Conservation (phyloP, 2,888 invertebrate species). For the Limnephilus auricula region DNA sequence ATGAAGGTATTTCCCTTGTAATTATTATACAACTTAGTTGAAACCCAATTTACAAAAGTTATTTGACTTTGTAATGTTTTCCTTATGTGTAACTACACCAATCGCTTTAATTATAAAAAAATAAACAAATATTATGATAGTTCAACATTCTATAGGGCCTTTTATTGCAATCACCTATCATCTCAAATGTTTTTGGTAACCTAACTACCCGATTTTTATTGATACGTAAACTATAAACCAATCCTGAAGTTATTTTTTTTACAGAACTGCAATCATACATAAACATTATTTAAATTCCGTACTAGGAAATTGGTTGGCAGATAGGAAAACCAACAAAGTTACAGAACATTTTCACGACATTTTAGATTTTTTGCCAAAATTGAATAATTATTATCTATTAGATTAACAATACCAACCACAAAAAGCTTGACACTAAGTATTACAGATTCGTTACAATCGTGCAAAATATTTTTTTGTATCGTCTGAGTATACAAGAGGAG, state of each 20-base stretch:
- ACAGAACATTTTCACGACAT: background rate
- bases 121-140: background rate
- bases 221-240: background rate
- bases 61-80: background rate
- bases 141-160: too few species aligned
- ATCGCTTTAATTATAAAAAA: background rate
- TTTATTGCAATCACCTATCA: background rate
- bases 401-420: background rate
- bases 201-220: background rate
- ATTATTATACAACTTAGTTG: background rate
- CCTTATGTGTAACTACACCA: background rate
- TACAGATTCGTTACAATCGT: background rate
- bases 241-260: background rate
- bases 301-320: background rate
- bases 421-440: background rate
- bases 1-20: slow-evolving; percentile 70
- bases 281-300: background rate
- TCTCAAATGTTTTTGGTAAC: background rate
- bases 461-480: background rate
- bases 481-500: background rate
- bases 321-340: too few species aligned
- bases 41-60: too few species aligned
- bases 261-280: background rate
- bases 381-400: background rate
- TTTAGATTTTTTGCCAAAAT: background rate